These are phyloP conservation scores for Cynoglossus semilaevis DNA, from an alignment of 2,113 vertebrate genomes.

Conservation along the genomic window DNA sequence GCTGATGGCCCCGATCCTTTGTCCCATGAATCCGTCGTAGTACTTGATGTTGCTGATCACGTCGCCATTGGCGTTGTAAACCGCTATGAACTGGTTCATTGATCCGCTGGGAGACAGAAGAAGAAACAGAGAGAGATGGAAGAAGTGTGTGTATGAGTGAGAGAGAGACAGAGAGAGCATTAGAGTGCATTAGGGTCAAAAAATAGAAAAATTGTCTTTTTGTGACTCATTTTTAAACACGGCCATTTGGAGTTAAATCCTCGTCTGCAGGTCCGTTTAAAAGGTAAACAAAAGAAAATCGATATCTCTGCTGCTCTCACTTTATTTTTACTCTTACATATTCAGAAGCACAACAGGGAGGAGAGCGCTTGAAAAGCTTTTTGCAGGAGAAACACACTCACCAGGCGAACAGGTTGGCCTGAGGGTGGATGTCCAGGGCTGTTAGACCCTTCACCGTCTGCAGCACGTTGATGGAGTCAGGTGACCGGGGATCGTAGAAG, in stretches of 20 bases:
- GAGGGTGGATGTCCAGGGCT: slow-evolving; percentile 93
- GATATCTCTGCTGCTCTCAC: background rate
- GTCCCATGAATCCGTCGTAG: slow-evolving; percentile 99
- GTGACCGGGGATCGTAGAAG: slow-evolving; percentile 88
- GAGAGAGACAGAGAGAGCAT: background rate
- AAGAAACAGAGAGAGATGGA: background rate
- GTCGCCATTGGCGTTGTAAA: slow-evolving; percentile 90
- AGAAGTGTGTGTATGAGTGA: slow-evolving; percentile 8
- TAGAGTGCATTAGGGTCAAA: background rate
- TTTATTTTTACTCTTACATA: background rate
- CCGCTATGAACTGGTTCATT: slow-evolving; percentile 98
- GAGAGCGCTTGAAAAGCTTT: too few species aligned
- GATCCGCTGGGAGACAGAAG: slow-evolving; percentile 83
- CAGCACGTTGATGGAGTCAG: slow-evolving; percentile 88
- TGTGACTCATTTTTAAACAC: background rate
- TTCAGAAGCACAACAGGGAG: background rate
- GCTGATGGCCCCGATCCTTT: slow-evolving; percentile 97
- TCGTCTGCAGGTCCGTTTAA: background rate
- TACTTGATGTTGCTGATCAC: slow-evolving; percentile 99
- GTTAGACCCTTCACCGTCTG: slow-evolving; percentile 97
- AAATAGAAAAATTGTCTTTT: background rate
- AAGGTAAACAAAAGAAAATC: background rate
- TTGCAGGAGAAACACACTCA: slow-evolving; percentile 70
- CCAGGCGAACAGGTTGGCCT: slow-evolving; percentile 95
- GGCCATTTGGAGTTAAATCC: background rate